Base-by-base conservation (phyloP, 2,888 invertebrate species). In the Mimumesa dahlbomi region DNA sequence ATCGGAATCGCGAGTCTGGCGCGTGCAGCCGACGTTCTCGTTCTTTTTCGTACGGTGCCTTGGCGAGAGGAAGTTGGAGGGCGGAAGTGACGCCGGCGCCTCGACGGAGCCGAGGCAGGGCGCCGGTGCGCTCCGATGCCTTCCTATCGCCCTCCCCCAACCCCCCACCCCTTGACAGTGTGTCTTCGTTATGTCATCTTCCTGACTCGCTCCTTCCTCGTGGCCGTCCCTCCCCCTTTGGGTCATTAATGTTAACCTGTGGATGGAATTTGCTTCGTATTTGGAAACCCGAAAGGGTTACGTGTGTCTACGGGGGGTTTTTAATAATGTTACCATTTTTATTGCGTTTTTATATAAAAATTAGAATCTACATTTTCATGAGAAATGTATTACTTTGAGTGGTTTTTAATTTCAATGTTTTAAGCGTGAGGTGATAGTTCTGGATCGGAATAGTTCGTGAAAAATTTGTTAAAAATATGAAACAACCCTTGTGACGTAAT, bases 71-170 rank as follows among this genome's bases (percentile, higher is more conserved):
- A 69, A 56, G 75, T 58, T 63, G 58, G 71, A 76, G 82, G 79
- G 85, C 88, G 89, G 89, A 89, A 89, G 88, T 86, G 87, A 88
- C 86, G 88, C 87, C 88, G 89, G 89, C 89, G 89, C 88, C 89
- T 87, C 87, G 86, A 82, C 86, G 89, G 89, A 88, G 89, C 89
- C 89, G 83, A 74, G 71, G 79, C 82, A 88, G 88, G 88, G 76
- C 80, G 89, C 88, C 88, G 85, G 88, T 87, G 86, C 88, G 87
- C 88, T 87, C 84, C 85, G 86, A 79, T 88, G 87, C 86, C 80
- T 87, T 67, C 83, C 83, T 82, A 85, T 85, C 85, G 81, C 77
- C 83, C 82, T 84, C 77, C 79, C 77, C 81, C 77, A 34, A 75
- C 79, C 77, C 80, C 77, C 84, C 83, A 76, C 76, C 78, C 76